Evolutionary conservation across 2,888 invertebrate genomes (phyloP), one percentile per base, ranked within the genome.

Genomic region (Ormyrus labotus): DNA sequence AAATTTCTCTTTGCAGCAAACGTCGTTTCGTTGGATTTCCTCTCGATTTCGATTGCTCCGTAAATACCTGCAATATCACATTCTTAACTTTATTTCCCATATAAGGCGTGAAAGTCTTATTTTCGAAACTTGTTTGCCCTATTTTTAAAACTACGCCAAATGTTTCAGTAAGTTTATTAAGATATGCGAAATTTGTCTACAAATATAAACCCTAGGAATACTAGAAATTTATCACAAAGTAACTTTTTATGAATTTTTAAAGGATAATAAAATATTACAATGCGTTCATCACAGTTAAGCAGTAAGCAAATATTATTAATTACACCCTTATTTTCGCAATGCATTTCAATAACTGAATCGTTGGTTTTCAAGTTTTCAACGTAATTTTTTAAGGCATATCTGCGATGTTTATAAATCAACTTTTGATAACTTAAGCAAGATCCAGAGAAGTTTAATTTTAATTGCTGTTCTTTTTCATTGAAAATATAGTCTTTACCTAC

Each of bases 41-140:
- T 19, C 19, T 19, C 1, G 19, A 19, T 19, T 19, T 19, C 19
- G 19, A 19, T 19, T 19, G 19, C 19, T 65, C 67, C 60, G 53
- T 60, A 11, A 19, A 51, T 45, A 9, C 68, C 63, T 11, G 53
- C 50, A 48, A 75, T 48, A 80, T 65, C 76, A 63, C 50, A 53
- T 64, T 72, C 68, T 19, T 50, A 51, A 76, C 72, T 76, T 58
- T 47, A 80, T 80, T 80, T 80, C 80, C 80, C 76, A 71, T 80
- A 70, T 61, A 10, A 70, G 67, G 75, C 75, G 80, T 61, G 34
- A 80, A 75, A 60, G 71, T 65, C 65, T 72, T 60, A 19, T 19
- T 19, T 19, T 19, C 19, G 19, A 19, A 19, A 19, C 19, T 19
- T 19, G 19, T 19, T 19, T 1, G 19, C 19, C 19, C 19, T 19